These are phyloP conservation scores for Leucopternis melanops DNA, from an alignment of 2,113 vertebrate species.

Conservation along the genomic window DNA sequence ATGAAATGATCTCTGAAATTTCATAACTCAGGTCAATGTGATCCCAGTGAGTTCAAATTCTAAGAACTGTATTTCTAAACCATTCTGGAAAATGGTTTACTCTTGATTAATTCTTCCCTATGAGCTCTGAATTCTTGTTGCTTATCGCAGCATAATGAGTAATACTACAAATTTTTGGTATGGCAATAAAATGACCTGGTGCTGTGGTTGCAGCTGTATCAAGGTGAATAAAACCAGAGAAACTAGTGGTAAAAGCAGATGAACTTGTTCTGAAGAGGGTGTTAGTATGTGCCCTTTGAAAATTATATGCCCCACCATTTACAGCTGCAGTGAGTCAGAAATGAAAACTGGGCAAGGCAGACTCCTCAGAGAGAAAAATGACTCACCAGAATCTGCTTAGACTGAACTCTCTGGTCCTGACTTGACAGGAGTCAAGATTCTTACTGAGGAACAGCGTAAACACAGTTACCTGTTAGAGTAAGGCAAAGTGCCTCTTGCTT, in stretches of 20 bases:
- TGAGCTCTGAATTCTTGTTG: neutral
- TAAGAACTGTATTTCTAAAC: neutral
- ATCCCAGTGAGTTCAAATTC: neutral
- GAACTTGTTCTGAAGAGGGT: neutral
- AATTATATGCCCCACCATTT: neutral
- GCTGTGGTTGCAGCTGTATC: no score
- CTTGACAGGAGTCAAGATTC: neutral
- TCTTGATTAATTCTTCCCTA: neutral
- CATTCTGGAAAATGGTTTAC: neutral
- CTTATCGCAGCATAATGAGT: neutral
- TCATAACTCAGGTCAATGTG: neutral
- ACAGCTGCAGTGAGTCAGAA: constrained; percentile 18
- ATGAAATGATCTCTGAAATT: neutral
- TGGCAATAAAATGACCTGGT: neutral
- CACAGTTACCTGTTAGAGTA: neutral
- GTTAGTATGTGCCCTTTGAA: neutral
- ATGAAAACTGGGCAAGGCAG: neutral
- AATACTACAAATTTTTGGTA: neutral
- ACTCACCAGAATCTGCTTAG: neutral
- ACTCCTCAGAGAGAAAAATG: constrained; percentile 1
- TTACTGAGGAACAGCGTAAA: neutral
- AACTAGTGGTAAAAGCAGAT: neutral
- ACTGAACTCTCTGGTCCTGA: neutral
- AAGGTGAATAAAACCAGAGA: no score
- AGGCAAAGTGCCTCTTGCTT: neutral